Conservation (phyloP, 2,888 invertebrate genomes). For the Thera obeliscata region DNA sequence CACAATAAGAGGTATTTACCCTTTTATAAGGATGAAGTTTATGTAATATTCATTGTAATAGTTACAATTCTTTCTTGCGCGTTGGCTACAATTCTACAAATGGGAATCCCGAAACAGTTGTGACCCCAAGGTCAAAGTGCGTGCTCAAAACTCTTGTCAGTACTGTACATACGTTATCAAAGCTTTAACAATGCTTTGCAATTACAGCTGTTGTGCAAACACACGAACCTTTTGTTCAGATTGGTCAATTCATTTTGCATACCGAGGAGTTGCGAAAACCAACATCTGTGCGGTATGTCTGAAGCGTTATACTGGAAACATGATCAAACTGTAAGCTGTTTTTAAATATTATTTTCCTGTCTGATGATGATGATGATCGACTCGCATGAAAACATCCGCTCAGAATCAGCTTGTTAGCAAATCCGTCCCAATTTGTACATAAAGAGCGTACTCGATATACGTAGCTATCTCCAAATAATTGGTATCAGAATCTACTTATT, state of each 20-base stretch:
- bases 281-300: constrained; percentile 12
- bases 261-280: constrained; percentile 25
- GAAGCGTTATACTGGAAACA: constrained; percentile 3
- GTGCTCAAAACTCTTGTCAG: constrained; percentile 13
- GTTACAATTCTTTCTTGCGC: not conserved
- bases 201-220: constrained; percentile 33
- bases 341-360: not conserved
- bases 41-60: not conserved
- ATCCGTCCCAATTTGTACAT: constrained; percentile 24
- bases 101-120: not conserved
- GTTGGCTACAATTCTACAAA: no score
- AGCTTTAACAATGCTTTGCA: constrained; percentile 27
- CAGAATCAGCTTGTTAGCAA: constrained; percentile 27
- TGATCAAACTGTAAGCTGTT: not conserved
- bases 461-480: constrained; percentile 40
- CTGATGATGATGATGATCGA: constrained; percentile 10
- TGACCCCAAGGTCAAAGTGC: constrained; percentile 11
- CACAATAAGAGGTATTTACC: no score
- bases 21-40: not conserved
- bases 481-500: constrained; percentile 37
- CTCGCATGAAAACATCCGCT: constrained; percentile 27
- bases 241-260: constrained; percentile 31
- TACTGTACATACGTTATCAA: constrained; percentile 23
- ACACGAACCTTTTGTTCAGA: constrained; percentile 30
- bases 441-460: constrained; percentile 23